Evolutionary conservation across 2,888 invertebrate species (phyloP).

Genomic region (Idaea dimidiata): DNA sequence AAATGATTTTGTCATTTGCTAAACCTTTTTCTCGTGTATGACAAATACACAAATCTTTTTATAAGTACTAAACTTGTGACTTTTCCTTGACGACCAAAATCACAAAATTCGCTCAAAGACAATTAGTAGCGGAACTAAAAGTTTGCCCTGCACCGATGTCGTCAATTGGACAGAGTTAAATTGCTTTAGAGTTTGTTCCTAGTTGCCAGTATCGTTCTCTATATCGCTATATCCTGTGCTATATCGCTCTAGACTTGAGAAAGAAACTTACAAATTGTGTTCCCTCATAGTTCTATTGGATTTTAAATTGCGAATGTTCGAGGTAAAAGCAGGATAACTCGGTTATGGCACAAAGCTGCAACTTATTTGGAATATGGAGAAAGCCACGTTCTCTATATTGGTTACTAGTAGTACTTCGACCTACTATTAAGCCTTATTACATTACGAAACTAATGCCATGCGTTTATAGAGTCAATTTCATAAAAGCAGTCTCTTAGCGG

Average conservation of each 20-base stretch:
- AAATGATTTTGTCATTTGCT: no score
- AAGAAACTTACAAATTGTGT: constrained; percentile 1
- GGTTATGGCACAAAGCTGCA: neutral
- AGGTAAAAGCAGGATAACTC: neutral
- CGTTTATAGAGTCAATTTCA: no score
- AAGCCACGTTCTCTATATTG: no score
- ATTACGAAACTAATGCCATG: no score
- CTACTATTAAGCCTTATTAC: no score
- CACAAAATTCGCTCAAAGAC: neutral
- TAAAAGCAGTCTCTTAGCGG: no score
- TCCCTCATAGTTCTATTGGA: neutral
- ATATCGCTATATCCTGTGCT: neutral
- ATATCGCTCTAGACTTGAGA: neutral
- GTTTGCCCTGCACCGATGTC: constrained; percentile 18
- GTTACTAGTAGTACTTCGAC: no score
- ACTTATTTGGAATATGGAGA: neutral
- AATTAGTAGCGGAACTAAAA: constrained; percentile 10
- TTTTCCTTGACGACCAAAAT: neutral
- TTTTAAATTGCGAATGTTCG: neutral
- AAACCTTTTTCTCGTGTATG: no score
- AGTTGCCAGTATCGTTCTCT: neutral
- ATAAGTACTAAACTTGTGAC: no score
- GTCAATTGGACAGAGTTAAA: constrained; percentile 20
- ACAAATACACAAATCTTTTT: no score
- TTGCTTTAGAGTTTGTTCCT: constrained; percentile 19